Evolutionary conservation across 2,113 vertebrate species (phyloP).

Genomic region (Plectropomus leopardus): DNA sequence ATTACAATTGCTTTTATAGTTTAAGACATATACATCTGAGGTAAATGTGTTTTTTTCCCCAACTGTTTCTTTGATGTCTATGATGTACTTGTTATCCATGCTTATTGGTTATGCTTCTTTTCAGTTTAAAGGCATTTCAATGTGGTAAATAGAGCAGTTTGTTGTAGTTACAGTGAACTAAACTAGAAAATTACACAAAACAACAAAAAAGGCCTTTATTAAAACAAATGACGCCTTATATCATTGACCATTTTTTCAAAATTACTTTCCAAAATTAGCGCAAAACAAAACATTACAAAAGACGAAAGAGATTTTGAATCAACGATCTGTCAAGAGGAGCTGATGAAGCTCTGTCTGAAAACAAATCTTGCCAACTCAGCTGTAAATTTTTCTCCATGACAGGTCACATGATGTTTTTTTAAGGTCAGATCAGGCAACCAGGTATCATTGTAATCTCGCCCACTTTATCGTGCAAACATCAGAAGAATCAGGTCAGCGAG

Average conservation of each 20-base stretch:
- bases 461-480: conserved; percentile 62
- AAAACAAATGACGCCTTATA: not conserved
- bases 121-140: not conserved
- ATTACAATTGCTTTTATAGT: not conserved
- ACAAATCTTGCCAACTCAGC: not conserved
- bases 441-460: conserved; percentile 47
- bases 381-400: conserved; percentile 2
- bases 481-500: conserved; percentile 71
- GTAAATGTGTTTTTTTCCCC: not conserved
- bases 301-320: not conserved
- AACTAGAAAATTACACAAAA: not conserved
- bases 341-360: conserved; percentile 1
- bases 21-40: not conserved
- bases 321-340: not conserved
- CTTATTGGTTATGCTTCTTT: not conserved
- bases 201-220: not conserved
- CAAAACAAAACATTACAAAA: not conserved
- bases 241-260: not conserved
- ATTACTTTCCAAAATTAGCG: not conserved
- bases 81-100: not conserved
- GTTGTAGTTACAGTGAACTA: not conserved
- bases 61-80: not conserved
- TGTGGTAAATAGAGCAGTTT: not conserved
- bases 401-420: conserved; percentile 17
- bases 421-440: conserved; percentile 17